Evolutionary conservation across 2,888 invertebrate genomes (phyloP), one percentile per base, ranked within the genome.

Genomic region (Drosophila stalkeri): DNA sequence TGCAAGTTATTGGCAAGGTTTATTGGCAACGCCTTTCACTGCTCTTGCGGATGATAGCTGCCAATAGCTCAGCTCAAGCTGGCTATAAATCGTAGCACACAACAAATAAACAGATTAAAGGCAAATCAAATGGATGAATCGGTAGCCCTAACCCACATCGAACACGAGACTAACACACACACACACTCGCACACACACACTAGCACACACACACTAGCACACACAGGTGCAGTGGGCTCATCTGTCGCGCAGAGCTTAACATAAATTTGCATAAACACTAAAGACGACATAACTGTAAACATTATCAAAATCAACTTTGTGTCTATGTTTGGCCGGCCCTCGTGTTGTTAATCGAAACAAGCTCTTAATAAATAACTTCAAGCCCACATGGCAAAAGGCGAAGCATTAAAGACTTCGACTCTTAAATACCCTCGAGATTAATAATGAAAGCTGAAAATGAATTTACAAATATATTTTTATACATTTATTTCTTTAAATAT

Each of bases 221-320:
- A 39, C n/a, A 41, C 7, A 31, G 33, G 31, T 49, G 63, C 60
- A 64, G 20, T 16, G 12, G 23, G 8, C 31, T 72, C 65, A 67
- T 72, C 64, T 69, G 70, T 65, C 72, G 78, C 61, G 59, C 54
- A 33, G 70, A 75, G 67, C 82, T 86, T 88, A 75, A 75, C 81
- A 86, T 88, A 82, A 74, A 86, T 86, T 89, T 82, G 80, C 90
- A 86, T 86, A 86, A 76, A 72, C 74, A 78, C 56, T 76, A 77
- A 73, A 80, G 81, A 47, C 86, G 55, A 77, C 73, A 80, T 89
- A 85, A 86, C 85, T 84, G 86, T 89, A 85, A 86, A 78, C 73
- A 80, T 70, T 80, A 86, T 89, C 81, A 89, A 82, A 72, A 72
- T 68, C 60, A 56, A 61, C 52, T 63, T 63, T 75, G 65, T 65